These are phyloP conservation scores for Metaphire vulgaris DNA, from an alignment of 1,140 invertebrate species.

Conservation along the genomic window DNA sequence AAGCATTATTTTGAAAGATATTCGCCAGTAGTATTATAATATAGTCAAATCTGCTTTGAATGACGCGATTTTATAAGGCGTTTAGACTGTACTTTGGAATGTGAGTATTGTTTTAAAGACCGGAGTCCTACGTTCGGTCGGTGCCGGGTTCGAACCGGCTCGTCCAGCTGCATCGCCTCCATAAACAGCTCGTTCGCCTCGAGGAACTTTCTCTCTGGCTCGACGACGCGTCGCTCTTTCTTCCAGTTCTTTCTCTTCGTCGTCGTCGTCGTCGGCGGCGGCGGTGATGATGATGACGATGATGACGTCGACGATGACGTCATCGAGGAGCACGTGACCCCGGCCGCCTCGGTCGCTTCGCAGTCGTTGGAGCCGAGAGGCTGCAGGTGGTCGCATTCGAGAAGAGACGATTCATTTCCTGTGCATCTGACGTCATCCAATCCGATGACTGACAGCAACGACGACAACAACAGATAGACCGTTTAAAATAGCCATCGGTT, in stretches of 20 bases:
- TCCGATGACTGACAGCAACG: not conserved
- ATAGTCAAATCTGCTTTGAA: not conserved
- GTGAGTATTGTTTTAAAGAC: not conserved
- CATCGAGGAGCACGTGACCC: not conserved
- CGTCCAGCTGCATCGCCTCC: not conserved
- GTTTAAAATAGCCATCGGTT: too few relatives aligned
- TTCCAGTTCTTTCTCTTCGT: not conserved
- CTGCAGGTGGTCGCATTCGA: not conserved
- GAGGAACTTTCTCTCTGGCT: not conserved
- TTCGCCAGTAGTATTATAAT: not conserved
- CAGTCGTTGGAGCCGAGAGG: not conserved
- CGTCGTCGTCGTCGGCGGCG: too few relatives aligned
- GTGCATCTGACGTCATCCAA: not conserved
- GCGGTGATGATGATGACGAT: not conserved
- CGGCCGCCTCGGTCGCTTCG: not conserved
- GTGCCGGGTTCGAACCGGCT: not conserved
- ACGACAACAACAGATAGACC: not conserved
- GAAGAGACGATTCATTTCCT: not conserved
- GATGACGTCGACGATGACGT: not conserved
- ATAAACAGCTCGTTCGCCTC: not conserved
- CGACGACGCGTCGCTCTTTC: not conserved
- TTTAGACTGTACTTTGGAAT: not conserved
- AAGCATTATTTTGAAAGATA: not conserved
- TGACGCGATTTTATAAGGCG: not conserved
- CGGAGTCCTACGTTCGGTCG: not conserved